Base-by-base conservation (phyloP, 1,140 invertebrate genomes). In the Musca vetustissima region DNA sequence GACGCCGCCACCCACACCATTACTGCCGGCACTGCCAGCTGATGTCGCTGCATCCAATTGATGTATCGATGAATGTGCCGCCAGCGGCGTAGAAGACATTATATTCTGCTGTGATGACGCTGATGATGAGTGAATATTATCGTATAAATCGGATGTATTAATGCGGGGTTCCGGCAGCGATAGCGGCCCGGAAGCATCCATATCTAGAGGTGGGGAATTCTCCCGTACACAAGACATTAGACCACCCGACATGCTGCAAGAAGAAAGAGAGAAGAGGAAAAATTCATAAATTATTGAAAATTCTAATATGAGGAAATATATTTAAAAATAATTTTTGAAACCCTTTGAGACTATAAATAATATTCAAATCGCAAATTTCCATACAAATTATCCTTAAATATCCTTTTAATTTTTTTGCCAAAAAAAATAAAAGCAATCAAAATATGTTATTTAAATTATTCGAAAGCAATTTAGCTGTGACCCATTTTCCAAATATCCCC, bases 141-240 rank as follows among this genome's bases (percentile, higher is more conserved):
- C 43, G n/a, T 36, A 36, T 43, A 61, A 19, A 15, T 61, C 57
- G 28, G 28, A 43, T 17, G 32, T 61, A 61, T 61, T 61, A 61
- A 68, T 68, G 50, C 50, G 57, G 14, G 71, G 53, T 28, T 65
- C 52, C 49, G 78, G 75, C 70, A 82, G 69, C 49, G 80, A 82
- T 64, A 80, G 68, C 25, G 80, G 78, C 43, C 75, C 80, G 17
- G 65, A 65, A 28, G 66, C 36, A 68, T 77, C 78, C 76, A 78
- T 32, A 55, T 82, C 80, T 67, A 82, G 48, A 15, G 84, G 79
- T 43, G 84, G 84, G 53, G 85, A 86, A 66, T 85, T 85, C 73
- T 85, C 85, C 65, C 85, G 79, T 64, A 86, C 85, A 76, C 85
- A 85, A 61, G 85, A 86, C 85, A 86, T 86, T 69, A 86, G 65